These are phyloP conservation scores for Microctenopoma stevenorrisi DNA, from an alignment of 2,797 vertebrate genomes.

Conservation along the genomic window DNA sequence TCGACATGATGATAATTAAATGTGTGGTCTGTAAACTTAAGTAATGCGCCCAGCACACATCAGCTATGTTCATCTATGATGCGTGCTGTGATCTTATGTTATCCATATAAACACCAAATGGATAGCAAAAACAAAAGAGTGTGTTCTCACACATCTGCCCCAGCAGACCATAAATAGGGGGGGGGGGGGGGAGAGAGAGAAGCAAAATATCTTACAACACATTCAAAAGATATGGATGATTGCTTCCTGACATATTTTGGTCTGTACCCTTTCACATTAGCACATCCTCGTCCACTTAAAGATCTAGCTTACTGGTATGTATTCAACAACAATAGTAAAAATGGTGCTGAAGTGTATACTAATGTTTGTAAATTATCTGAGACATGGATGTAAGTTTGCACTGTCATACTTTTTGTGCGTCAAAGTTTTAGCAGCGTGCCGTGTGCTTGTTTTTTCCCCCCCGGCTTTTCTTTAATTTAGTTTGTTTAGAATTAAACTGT, in stretches of 20 bases:
- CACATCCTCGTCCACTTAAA: conserved; percentile 70
- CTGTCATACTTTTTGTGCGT: conserved; percentile 82
- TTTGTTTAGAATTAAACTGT: conserved; percentile 57
- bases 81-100: conserved; percentile 63
- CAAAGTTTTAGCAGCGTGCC: conserved; percentile 77
- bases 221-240: conserved; percentile 36
- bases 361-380: conserved; percentile 86
- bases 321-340: conserved; percentile 84
- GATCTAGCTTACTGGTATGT: conserved; percentile 79
- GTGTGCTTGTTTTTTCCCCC: conserved; percentile 68
- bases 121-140: conserved; percentile 9
- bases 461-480: conserved; percentile 53
- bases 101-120: conserved; percentile 47
- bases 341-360: conserved; percentile 88
- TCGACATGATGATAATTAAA: conserved; percentile 41
- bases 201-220: conserved; percentile 3
- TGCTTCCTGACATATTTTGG: conserved; percentile 8
- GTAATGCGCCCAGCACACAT: conserved; percentile 60
- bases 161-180: conserved; percentile 2
- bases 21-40: conserved; percentile 46
- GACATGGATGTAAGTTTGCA: conserved; percentile 84
- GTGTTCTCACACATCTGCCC: conserved; percentile 11
- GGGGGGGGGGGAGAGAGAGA: conserved; percentile 6
- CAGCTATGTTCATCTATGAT: conserved; percentile 26
- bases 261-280: conserved; percentile 38